A percentile compares a stretch with the other conserved stretches of the same genome.
Conservation (phyloP, 2,113 vertebrate genomes). For the Ceratotherium simum region DNA sequence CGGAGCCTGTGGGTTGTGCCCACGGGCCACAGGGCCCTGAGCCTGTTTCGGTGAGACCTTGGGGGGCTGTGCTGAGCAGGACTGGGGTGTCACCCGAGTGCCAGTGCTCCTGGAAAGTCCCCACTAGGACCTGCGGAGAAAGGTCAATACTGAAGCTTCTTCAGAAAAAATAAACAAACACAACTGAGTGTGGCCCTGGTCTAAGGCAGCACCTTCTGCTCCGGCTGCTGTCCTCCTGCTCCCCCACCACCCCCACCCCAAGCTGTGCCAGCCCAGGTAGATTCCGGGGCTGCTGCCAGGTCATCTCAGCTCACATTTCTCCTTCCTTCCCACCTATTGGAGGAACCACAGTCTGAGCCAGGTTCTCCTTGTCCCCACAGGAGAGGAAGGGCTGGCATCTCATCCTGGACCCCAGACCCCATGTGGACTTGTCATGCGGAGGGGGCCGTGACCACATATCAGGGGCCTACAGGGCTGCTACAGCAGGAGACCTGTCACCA, state of each 20-base stretch:
- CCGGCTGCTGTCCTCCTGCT: not conserved
- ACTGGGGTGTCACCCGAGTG: not conserved
- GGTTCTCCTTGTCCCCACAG: not conserved
- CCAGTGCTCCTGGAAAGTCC: not conserved
- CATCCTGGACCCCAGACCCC: not conserved
- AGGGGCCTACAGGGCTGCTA: not conserved
- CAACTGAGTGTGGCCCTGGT: rapidly evolving
- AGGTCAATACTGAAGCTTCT: not conserved
- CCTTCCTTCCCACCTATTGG: not conserved
- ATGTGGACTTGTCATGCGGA: too few relatives aligned
- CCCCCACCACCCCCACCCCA: too few relatives aligned
- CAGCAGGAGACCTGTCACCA: not conserved
- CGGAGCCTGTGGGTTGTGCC: too few relatives aligned
- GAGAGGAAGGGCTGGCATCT: not conserved
- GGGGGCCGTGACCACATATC: not conserved
- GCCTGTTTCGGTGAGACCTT: not conserved
- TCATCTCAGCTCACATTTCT: too few relatives aligned
- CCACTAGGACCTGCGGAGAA: not conserved
- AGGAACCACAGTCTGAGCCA: not conserved
- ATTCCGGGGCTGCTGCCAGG: too few relatives aligned
- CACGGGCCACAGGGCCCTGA: not conserved
- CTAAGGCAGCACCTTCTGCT: not conserved
- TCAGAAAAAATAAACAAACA: not conserved
- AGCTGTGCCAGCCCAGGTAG: too few relatives aligned
- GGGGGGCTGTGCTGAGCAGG: not conserved